Evolutionary conservation across 2,888 invertebrate species (phyloP), one percentile per base, ranked within the genome.

Genomic region (Herminia tarsipennalis): DNA sequence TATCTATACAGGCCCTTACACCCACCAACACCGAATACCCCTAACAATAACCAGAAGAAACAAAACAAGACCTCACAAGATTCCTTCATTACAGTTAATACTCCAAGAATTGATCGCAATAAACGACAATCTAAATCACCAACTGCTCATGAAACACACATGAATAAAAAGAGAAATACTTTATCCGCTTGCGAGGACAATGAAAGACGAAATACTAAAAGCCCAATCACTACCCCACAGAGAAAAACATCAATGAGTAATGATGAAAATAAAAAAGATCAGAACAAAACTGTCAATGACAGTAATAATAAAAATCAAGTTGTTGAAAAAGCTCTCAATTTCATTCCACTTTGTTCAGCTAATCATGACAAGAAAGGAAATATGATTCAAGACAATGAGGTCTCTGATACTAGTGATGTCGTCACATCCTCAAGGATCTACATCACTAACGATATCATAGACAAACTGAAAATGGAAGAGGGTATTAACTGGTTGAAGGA

Each of bases 401-500:
- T 91, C 2, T 89, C 90, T 0, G 88, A 90, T 32, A 87, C 90
- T 0, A 90, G 86, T 38, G 84, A 87, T 33, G 78, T 75, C 1
- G 66, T 88, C 12, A 82, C 85, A 2, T 78, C 86, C 1, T 91
- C 93, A 0, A 87, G 92, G 47, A 91, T 93, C 32, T 88, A 92
- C 53, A 73, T 93, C 61, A 87, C 90, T 0, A 79, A 81, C 14
- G 89, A 92, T 16, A 81, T 93, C 30, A 82, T 81, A 34, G 86
- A 88, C 9, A 88, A 86, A 58, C 70, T 94, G 2, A 82, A 88
- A 18, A 83, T 88, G 5, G 78, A 84, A 0, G 86, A 88, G 2
- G 93, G 93, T 2, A 76, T 79, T 12, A 57, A 72, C 3, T 93
- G 93, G 83, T 58, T 94, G 5, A 73, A 78, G 0, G 67, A 73